Conservation (phyloP, 2,888 invertebrate species). For the Mechanitis mazaeus region DNA sequence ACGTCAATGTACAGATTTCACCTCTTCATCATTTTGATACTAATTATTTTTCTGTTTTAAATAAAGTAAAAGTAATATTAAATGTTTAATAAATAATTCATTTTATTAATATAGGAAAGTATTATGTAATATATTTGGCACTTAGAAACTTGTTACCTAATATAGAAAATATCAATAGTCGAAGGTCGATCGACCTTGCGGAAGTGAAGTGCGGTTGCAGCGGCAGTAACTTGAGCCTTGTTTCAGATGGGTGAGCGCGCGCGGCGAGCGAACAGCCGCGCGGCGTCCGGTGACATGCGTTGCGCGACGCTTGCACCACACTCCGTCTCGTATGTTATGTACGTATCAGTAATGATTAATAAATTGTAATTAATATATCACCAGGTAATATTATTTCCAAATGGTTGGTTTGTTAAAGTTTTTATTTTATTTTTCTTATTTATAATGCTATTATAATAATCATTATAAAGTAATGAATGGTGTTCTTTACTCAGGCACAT, state of each 20-base stretch:
- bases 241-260: constrained; percentile 70
- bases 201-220: constrained; percentile 35
- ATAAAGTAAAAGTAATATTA: no score
- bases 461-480: no score
- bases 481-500: no score
- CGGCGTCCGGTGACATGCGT: constrained; percentile 63
- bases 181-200: constrained; percentile 27
- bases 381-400: no score
- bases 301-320: constrained; percentile 49
- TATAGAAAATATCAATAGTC: neutral
- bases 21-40: no score
- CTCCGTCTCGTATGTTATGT: constrained; percentile 55
- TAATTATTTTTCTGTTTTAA: no score
- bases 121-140: neutral
- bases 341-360: constrained; percentile 40
- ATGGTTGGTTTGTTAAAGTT: no score
- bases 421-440: no score
- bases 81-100: no score
- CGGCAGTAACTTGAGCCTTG: constrained; percentile 38
- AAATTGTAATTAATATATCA: neutral
- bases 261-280: constrained; percentile 59
- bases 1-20: no score
- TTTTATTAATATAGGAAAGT: no score
- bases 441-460: no score
- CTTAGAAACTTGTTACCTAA: neutral